A percentile compares a stretch with the other conserved stretches of the same genome.
Evolutionary conservation across 2,888 invertebrate species (phyloP).

Genomic region (Erynnis tages): DNA sequence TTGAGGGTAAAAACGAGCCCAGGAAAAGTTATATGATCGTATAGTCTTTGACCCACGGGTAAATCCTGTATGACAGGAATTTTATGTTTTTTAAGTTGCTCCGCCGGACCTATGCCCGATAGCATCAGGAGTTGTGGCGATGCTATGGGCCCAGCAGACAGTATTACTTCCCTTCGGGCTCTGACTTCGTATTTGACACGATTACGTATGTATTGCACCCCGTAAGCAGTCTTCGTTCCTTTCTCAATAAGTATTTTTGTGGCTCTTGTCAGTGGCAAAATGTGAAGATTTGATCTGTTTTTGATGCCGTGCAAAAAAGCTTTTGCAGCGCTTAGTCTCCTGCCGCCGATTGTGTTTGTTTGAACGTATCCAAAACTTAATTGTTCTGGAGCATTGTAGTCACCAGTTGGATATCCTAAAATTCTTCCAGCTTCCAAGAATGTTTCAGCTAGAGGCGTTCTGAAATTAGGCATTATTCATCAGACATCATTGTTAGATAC

Average conservation of each 20-base stretch:
- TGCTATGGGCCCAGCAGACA: conserved; percentile 94
- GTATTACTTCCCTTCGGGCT: conserved; percentile 90
- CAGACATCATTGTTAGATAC: no score
- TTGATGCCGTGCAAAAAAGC: conserved; percentile 83
- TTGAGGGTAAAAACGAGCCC: conserved; percentile 70
- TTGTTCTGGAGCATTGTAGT: conserved; percentile 84
- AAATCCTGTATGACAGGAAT: conserved; percentile 83
- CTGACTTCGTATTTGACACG: conserved; percentile 66
- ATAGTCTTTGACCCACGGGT: conserved; percentile 85
- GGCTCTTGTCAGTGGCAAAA: conserved; percentile 83
- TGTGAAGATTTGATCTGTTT: conserved; percentile 84
- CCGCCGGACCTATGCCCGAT: conserved; percentile 85
- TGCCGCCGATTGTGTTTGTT: conserved; percentile 80
- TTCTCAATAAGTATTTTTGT: conserved; percentile 86
- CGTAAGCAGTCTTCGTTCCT: conserved; percentile 83
- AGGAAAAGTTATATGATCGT: conserved; percentile 83
- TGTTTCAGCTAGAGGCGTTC: conserved; percentile 49
- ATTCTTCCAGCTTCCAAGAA: conserved; percentile 84
- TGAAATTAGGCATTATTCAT: no score
- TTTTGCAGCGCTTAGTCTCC: conserved; percentile 84
- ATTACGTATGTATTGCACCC: conserved; percentile 85
- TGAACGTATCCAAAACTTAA: conserved; percentile 86
- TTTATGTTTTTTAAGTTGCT: conserved; percentile 75
- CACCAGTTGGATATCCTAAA: conserved; percentile 84
- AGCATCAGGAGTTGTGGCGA: conserved; percentile 95